phyloP scores from a whole-genome alignment of 2,113 vertebrate species.

The Tichodroma muraria region DNA sequence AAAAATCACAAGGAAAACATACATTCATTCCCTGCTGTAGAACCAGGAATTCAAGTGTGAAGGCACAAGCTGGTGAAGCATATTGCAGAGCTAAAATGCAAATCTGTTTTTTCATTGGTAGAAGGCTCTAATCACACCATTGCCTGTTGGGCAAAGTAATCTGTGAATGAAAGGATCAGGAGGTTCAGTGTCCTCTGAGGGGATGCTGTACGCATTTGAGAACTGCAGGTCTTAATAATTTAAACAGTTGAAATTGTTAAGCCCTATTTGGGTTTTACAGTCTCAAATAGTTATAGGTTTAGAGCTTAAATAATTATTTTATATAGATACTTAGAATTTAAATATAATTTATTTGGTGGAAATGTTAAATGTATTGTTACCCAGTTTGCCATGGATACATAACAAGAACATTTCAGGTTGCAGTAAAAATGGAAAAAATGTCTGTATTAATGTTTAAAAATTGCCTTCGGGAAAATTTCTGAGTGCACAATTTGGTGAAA shows the following conservation, averaged over 20 bases:
- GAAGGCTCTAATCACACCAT: neutral
- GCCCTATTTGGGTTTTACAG: neutral
- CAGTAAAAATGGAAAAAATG: neutral
- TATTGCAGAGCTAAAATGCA: neutral
- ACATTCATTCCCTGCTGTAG: neutral
- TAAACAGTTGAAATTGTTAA: neutral
- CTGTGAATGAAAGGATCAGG: neutral
- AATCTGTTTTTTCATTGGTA: neutral
- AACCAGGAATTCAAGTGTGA: neutral
- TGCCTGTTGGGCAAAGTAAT: neutral
- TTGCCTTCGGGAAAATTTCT: neutral
- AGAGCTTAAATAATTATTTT: neutral
- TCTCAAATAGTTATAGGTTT: neutral
- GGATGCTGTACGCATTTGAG: neutral
- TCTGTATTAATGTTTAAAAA: neutral
- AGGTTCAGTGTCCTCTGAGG: neutral
- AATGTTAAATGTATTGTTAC: neutral
- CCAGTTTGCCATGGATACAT: neutral
- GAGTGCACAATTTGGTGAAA: neutral
- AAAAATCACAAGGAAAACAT: neutral
- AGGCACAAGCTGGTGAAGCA: neutral
- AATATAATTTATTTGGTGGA: slow-evolving; percentile 30
- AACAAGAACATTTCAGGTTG: neutral
- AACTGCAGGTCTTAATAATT: neutral
- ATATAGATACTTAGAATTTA: neutral